A percentile compares a stretch with the other conserved stretches of the same genome.
Evolutionary conservation across 92 coral and sea anemone species (phyloP).

Genomic region (Palythoa grandiflora): DNA sequence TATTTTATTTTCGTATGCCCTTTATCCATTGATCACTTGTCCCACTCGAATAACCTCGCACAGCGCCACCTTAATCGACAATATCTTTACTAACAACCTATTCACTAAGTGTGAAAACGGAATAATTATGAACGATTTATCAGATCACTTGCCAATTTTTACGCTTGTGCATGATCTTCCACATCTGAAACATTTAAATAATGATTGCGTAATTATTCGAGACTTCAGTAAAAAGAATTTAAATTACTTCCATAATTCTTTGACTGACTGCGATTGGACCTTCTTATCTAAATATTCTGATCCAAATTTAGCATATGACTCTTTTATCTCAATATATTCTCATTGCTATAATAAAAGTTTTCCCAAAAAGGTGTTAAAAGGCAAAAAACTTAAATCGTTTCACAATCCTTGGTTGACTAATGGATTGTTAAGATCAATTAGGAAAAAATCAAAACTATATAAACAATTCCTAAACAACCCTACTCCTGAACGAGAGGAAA

Average conservation of each 20-base stretch:
- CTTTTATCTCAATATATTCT: slow-evolving; percentile 21
- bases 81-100: slow-evolving; percentile 12
- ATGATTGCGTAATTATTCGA: slow-evolving; percentile 9
- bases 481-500: too few relatives aligned
- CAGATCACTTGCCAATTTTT: slow-evolving; percentile 14
- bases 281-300: slow-evolving; percentile 24
- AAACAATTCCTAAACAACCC: not conserved
- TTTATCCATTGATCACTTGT: too few relatives aligned
- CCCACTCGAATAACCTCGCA: too few relatives aligned
- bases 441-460: not conserved
- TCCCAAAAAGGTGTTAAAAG: slow-evolving; percentile 17
- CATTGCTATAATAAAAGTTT: slow-evolving; percentile 24
- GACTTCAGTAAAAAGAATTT: slow-evolving; percentile 12
- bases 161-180: slow-evolving; percentile 9
- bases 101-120: slow-evolving; percentile 14
- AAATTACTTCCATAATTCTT: slow-evolving; percentile 8
- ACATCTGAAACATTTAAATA: slow-evolving; percentile 7
- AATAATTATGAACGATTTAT: slow-evolving; percentile 7
- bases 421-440: not conserved
- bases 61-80: slow-evolving; percentile 13
- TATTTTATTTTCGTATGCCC: too few relatives aligned
- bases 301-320: slow-evolving; percentile 23
- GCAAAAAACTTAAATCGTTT: slow-evolving; percentile 16
- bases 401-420: slow-evolving; percentile 14
- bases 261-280: slow-evolving; percentile 6